Conservation (phyloP, 2,797 vertebrate genomes). For the Pagetopsis macropterus region DNA sequence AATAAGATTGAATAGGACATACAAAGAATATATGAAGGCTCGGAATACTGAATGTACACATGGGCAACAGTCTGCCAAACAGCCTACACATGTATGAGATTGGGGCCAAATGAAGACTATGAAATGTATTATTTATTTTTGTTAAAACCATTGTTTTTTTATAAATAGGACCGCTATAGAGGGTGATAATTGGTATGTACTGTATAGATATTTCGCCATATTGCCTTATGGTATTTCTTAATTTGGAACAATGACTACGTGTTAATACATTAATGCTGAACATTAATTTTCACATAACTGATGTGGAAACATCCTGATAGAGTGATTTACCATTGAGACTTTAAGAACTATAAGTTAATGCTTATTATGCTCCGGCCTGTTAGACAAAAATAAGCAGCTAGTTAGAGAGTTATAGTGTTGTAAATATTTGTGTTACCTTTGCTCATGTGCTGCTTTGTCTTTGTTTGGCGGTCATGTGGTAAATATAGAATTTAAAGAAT, state of each 20-base stretch:
- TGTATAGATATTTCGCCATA: background rate
- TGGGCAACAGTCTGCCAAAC: constrained; percentile 33
- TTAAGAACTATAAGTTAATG: background rate
- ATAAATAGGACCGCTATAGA: constrained; percentile 22
- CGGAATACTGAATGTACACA: constrained; percentile 21
- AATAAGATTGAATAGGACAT: constrained; percentile 2
- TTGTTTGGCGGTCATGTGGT: background rate
- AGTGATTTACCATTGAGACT: constrained; percentile 1
- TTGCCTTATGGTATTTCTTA: background rate
- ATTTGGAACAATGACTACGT: constrained; percentile 17
- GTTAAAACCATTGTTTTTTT: constrained; percentile 34
- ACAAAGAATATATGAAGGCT: constrained; percentile 28
- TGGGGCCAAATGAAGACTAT: constrained; percentile 36
- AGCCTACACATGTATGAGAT: constrained; percentile 38
- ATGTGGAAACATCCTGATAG: background rate
- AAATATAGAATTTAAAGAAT: no score
- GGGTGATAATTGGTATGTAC: constrained; percentile 46
- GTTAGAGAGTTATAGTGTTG: background rate
- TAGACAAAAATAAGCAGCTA: background rate
- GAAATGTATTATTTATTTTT: constrained; percentile 25
- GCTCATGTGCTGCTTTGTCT: constrained; percentile 5
- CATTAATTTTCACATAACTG: background rate
- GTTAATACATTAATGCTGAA: background rate
- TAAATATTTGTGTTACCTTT: constrained; percentile 3
- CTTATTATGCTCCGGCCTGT: background rate